Conservation (phyloP, 2,888 invertebrate genomes). For the Liodrosophila aerea region DNA sequence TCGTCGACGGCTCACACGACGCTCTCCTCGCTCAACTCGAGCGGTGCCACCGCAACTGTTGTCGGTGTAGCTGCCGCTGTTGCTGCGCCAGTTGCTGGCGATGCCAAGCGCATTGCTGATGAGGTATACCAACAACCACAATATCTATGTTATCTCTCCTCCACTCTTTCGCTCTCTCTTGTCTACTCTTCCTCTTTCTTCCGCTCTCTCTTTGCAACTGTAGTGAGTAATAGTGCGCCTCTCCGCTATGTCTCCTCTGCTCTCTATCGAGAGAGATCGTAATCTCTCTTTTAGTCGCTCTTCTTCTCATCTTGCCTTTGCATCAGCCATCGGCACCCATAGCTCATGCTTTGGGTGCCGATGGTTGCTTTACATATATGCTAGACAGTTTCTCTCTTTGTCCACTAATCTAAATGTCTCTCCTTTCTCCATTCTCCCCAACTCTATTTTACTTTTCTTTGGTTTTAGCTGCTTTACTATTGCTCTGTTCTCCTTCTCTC, state of each 20-base stretch:
- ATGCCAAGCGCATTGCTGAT: constrained; percentile 39
- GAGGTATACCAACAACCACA: constrained; percentile 51
- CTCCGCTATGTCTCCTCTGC: neutral
- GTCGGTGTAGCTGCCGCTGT: neutral
- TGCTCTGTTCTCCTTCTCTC: no score
- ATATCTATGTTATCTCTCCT: constrained; percentile 1
- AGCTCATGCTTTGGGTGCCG: no score
- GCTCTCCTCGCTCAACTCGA: constrained; percentile 45
- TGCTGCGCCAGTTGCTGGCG: constrained; percentile 12
- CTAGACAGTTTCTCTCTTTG: no score
- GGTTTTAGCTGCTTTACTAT: no score
- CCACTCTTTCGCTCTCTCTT: neutral
- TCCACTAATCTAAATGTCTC: no score
- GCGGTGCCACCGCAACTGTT: constrained; percentile 6
- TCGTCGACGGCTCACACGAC: constrained; percentile 75
- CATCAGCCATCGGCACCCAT: no score
- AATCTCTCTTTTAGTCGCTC: no score
- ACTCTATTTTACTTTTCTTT: no score
- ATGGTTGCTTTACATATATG: no score
- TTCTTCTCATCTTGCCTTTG: no score
- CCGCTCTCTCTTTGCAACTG: neutral
- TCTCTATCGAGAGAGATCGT: neutral
- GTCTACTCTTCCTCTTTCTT: neutral
- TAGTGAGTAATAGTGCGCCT: no score
- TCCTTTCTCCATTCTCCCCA: no score